phyloP scores from a whole-genome alignment of 1,140 invertebrate genomes.

The Dryas iulia region DNA sequence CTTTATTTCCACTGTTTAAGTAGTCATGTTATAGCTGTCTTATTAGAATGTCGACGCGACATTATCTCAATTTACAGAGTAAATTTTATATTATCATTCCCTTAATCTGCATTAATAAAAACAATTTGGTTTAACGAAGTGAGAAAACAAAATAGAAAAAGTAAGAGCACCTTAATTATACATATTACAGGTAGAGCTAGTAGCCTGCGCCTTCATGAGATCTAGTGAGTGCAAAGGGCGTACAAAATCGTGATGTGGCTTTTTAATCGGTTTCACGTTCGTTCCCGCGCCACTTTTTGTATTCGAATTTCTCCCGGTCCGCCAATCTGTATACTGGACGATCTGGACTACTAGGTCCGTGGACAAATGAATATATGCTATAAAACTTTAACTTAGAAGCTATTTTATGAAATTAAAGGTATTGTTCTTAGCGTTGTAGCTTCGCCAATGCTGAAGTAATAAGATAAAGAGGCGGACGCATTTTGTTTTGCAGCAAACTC shows the following conservation, averaged over 20 bases:
- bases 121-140: slow-evolving; percentile 19
- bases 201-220: slow-evolving; percentile 55
- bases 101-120: slow-evolving; percentile 10
- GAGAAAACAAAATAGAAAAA: slow-evolving; percentile 28
- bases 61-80: slow-evolving; percentile 11
- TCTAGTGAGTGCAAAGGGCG: slow-evolving; percentile 78
- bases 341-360: slow-evolving; percentile 37
- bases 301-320: slow-evolving; percentile 71
- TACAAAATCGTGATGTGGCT: slow-evolving; percentile 79
- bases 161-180: slow-evolving; percentile 60
- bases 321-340: slow-evolving; percentile 64
- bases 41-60: slow-evolving; percentile 21
- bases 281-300: slow-evolving; percentile 76
- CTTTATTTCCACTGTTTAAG: slow-evolving; percentile 47
- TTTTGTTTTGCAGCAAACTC: slow-evolving; percentile 73
- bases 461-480: slow-evolving; percentile 76
- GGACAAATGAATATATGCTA: slow-evolving; percentile 44
- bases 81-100: slow-evolving; percentile 9
- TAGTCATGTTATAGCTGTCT: slow-evolving; percentile 31
- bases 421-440: slow-evolving; percentile 38
- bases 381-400: slow-evolving; percentile 43
- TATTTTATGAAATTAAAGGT: slow-evolving; percentile 36
- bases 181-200: slow-evolving; percentile 51
- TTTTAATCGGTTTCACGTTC: slow-evolving; percentile 80
- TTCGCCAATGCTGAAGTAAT: slow-evolving; percentile 62